Evolutionary conservation across 2,888 invertebrate genomes (phyloP), one percentile per base, ranked within the genome.

Genomic region (Pseudococcus jackbeardsleyi): DNA sequence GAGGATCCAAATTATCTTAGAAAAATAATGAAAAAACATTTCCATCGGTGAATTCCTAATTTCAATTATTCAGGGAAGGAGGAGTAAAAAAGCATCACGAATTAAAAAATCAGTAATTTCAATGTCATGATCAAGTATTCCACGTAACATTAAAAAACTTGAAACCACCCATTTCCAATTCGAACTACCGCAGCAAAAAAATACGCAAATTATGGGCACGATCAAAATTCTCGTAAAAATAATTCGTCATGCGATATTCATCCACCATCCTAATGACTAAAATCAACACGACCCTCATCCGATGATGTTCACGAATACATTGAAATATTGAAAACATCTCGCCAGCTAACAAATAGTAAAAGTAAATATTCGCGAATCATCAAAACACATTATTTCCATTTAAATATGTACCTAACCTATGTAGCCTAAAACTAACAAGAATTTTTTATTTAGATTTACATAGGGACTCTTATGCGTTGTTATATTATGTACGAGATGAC

Each of bases 361-460:
- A 82, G 46, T 82, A 82, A 82, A 82, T 46, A 82, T 17, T 46
- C 19, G 19, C 46, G 19, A 82, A 46, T 46, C 79, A 46, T 46
- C 46, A 46, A 46, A 82, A 82, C 79, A 82, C 79, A 82, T 82
- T 46, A 82, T 42, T 17, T 46, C 5, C 46, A 7, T 77, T 77
- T 77, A 42, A 22, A 79, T 79, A 42, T 17, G 59, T 15, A 59
- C 42, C 42, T 59, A n/a, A 1, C n/a, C n/a, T n/a, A n/a, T n/a
- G n/a, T n/a, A n/a, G n/a, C n/a, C n/a, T 15, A 46, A 82, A 72
- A 33, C 22, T 64, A 64, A 59, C 48, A 15, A 64, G 19, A 22
- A 64, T 64, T 64, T 64, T n/a, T 64, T 64, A 8, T 42, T 8
- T 64, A n/a, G 22, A 64, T 64, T 64, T 64, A 64, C 64, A 64